Base-by-base conservation (phyloP, 1,140 invertebrate genomes). In the Chelonus insularis region DNA sequence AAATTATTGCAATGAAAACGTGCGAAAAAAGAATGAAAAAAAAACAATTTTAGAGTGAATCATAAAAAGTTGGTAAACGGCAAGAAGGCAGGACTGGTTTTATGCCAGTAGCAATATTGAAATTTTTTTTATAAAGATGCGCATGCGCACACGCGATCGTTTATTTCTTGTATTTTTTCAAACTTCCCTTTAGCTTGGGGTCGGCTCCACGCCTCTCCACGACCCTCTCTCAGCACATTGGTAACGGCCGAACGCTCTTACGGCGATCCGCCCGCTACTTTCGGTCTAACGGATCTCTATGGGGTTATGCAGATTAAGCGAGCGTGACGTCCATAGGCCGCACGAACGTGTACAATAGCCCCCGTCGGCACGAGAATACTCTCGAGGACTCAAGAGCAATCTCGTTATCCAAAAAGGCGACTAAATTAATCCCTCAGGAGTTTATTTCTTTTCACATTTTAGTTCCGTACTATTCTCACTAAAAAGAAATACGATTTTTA, bases 251-350 rank as follows among this genome's bases (percentile, higher is more conserved):
- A 75, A 71, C 62, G 66, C 68, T 71, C 69, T 75, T 75, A 68
- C 69, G 67, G 65, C 68, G 66, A 71, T 72, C 66, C 72, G 63
- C 66, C 66, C 60, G 67, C 66, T 69, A 71, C 69, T 74, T 75
- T 68, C 67, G 68, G 65, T 60, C 59, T 75, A 76, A 76, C 74
- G 75, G 73, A 74, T 41, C 41, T 55, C 70, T 69, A 66, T 69
- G 66, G 68, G 72, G 72, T 75, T 75, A 77, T 77, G 75, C 70
- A 77, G 74, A 77, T 75, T 71, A 75, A 77, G 70, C 71, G 69
- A 74, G 71, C 75, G 71, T 74, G 73, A 74, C 72, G 73, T 67
- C 57, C 72, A 68, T 60, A 56, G 61, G 64, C 64, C 52, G 66
- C 58, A 65, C 63, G 58, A 58, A 23, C 45, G 29, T 47, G 39